Percentiles rank a stretch among this genome's conserved stretches.
Conservation (phyloP, 2,113 vertebrate species). For the Sprattus sprattus region DNA sequence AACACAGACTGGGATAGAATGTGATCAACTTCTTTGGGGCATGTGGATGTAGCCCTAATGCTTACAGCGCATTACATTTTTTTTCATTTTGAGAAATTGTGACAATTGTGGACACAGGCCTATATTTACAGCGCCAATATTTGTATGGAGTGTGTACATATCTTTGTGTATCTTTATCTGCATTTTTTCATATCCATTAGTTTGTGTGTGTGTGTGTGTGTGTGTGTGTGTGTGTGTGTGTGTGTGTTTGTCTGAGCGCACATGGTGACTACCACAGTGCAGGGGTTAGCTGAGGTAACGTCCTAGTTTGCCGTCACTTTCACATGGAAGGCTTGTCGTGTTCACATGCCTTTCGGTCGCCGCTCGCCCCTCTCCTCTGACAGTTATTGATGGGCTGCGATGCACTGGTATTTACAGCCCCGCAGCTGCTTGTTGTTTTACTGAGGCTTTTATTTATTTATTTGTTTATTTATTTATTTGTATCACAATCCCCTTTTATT, state of each 20-base stretch:
- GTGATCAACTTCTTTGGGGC: not conserved
- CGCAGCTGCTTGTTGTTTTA: conserved; percentile 15
- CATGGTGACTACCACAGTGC: not conserved
- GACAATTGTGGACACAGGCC: not conserved
- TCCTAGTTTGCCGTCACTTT: conserved; percentile 25
- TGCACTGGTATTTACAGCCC: not conserved
- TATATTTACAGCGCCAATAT: not conserved
- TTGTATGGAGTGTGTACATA: not conserved
- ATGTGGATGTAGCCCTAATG: not conserved
- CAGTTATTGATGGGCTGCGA: not conserved
- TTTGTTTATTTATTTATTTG: conserved; percentile 20
- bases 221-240: not conserved
- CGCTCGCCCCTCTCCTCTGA: not conserved
- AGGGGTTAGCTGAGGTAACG: conserved; percentile 28
- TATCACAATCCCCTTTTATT: not conserved
- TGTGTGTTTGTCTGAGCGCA: not conserved
- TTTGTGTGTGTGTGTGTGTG: not conserved
- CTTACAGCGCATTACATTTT: not conserved
- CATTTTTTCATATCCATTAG: not conserved
- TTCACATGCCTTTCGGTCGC: not conserved
- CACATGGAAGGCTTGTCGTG: conserved; percentile 10
- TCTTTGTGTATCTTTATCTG: not conserved
- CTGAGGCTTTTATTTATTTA: conserved; percentile 3
- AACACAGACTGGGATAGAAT: not conserved
- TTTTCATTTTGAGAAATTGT: not conserved